Evolutionary conservation across 2,888 invertebrate genomes (phyloP).

Genomic region (Lacanobia wlatinum): DNA sequence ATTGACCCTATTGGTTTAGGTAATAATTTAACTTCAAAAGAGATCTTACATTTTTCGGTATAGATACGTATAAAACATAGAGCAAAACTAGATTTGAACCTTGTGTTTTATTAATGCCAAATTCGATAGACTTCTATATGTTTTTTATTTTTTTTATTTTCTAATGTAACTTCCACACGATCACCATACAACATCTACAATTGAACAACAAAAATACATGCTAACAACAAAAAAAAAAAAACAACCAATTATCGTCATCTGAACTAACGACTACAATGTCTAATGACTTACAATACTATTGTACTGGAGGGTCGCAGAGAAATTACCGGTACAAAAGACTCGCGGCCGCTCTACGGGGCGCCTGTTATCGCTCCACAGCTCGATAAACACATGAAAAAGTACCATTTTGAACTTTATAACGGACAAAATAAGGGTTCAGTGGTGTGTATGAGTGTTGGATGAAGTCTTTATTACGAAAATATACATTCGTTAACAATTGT

Average conservation of each 20-base stretch:
- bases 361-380: slow-evolving; percentile 72
- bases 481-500: slow-evolving; percentile 71
- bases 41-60: no score
- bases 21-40: no score
- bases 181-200: slow-evolving; percentile 22
- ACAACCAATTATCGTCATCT: slow-evolving; percentile 70
- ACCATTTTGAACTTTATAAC: slow-evolving; percentile 37
- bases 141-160: no score
- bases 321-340: slow-evolving; percentile 82
- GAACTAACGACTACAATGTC: slow-evolving; percentile 72
- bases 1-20: no score
- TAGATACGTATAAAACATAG: no score
- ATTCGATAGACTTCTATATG: no score
- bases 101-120: no score
- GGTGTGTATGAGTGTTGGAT: slow-evolving; percentile 31
- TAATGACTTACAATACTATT: slow-evolving; percentile 78
- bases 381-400: slow-evolving; percentile 6
- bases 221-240: slow-evolving; percentile 52
- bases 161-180: slow-evolving; percentile 12
- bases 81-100: no score
- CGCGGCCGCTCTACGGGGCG: slow-evolving; percentile 78
- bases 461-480: slow-evolving; percentile 70
- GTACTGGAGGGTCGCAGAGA: slow-evolving; percentile 72
- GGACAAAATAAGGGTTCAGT: slow-evolving; percentile 1
- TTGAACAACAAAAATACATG: slow-evolving; percentile 45